A percentile compares a stretch with the other conserved stretches of the same genome.
Conservation (phyloP, 2,888 invertebrate genomes). For the Morpho helenor region DNA sequence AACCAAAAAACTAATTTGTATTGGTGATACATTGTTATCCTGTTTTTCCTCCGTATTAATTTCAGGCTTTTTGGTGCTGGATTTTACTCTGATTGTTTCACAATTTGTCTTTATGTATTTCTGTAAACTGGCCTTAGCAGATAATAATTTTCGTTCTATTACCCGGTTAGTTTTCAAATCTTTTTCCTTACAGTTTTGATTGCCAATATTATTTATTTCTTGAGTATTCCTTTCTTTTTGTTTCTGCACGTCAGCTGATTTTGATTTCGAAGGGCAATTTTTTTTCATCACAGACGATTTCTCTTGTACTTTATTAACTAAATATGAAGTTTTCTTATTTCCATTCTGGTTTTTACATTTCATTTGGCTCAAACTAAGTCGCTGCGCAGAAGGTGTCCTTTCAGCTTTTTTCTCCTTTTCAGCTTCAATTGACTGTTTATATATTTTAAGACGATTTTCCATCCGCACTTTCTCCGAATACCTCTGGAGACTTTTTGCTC, state of each 20-base stretch:
- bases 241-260: constrained; percentile 42
- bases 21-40: constrained; percentile 38
- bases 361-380: constrained; percentile 28
- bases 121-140: constrained; percentile 18
- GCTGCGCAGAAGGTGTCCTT: constrained; percentile 32
- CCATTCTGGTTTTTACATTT: constrained; percentile 30
- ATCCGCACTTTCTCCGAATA: constrained; percentile 71
- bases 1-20: constrained; percentile 62
- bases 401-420: constrained; percentile 44
- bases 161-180: constrained; percentile 19
- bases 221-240: constrained; percentile 20
- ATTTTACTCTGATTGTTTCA: constrained; percentile 34
- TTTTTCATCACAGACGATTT: constrained; percentile 32
- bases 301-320: constrained; percentile 52
- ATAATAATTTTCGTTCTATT: constrained; percentile 17
- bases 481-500: constrained; percentile 68
- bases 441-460: constrained; percentile 66
- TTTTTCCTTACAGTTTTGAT: constrained; percentile 20
- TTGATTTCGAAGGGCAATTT: constrained; percentile 38
- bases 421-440: constrained; percentile 52
- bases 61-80: constrained; percentile 39
- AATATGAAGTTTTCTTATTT: constrained; percentile 44
- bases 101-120: constrained; percentile 6
- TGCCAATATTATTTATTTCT: constrained; percentile 12
- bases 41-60: constrained; percentile 38